Conservation (phyloP, 2,888 invertebrate genomes). For the Microplitis manilae region DNA sequence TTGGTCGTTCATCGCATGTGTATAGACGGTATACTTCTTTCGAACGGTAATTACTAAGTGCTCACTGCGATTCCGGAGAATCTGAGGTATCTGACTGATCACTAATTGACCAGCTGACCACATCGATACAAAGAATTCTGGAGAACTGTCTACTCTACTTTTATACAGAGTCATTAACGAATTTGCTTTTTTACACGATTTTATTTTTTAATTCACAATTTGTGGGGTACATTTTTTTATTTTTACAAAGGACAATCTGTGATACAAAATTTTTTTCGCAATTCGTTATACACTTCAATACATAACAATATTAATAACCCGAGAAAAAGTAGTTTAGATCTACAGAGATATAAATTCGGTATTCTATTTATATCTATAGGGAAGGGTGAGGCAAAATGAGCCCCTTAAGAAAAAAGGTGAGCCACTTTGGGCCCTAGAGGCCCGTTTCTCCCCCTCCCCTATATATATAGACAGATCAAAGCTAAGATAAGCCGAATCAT, state of each 20-base stretch:
- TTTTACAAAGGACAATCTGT: not conserved
- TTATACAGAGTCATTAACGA: constrained; percentile 31
- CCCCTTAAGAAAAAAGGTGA: too few species aligned
- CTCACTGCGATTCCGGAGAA: constrained; percentile 49
- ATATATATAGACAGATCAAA: too few species aligned
- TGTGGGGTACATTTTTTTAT: constrained; percentile 38
- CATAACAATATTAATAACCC: too few species aligned
- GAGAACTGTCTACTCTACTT: constrained; percentile 40
- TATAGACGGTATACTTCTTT: not conserved
- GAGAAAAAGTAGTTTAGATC: too few species aligned
- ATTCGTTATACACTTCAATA: too few species aligned
- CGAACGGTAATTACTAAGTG: constrained; percentile 45
- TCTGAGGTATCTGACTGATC: constrained; percentile 50
- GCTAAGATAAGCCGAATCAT: too few species aligned
- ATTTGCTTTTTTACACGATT: constrained; percentile 24
- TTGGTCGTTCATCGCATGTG: not conserved
- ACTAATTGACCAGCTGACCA: constrained; percentile 54
- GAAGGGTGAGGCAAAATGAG: too few species aligned
- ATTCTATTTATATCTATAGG: too few species aligned
- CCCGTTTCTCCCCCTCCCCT: too few species aligned
- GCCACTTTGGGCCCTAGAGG: too few species aligned
- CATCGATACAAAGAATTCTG: constrained; percentile 44
- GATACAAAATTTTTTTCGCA: not conserved
- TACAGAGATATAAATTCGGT: too few species aligned
- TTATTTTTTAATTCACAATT: constrained; percentile 35